Base-by-base conservation (phyloP, 1,140 invertebrate genomes). In the Paramacrobiotus metropolitanus region DNA sequence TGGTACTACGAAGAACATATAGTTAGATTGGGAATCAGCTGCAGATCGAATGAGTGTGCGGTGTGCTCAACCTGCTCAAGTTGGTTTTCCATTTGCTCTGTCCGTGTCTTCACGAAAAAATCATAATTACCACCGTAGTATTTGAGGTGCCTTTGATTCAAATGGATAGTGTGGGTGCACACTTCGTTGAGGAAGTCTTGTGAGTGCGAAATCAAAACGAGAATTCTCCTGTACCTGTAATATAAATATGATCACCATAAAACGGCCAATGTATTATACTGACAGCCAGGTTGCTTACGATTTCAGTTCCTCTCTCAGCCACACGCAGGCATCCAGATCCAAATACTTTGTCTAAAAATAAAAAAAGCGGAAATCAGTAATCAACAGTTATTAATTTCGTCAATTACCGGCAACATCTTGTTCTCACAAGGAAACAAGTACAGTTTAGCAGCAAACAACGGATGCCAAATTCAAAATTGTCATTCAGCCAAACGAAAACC, bases 151-250 rank as follows among this genome's bases (percentile, higher is more conserved):
- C 87, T 87, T 70, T 93, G 85, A 69, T 88, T 83, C 70, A 99
- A 81, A 74, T 98, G 92, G 67, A 98, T 84, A 61, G 97, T 96
- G 73, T 98, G 97, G 21, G 90, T 98, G 75, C 94, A 99, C 45
- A 99, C 90, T 63, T 93, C 93, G 74, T 99, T 99, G 63, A 99
- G 77, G 72, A 99, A 99, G 81, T 99, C 95, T 78, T 99, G 94
- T n/a, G 95, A 99, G 74, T 99, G 95, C 1, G 93, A 98, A 66
- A 98, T 92, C 59, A 99, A 82, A n/a, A 99, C 86, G 65, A 99
- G 76, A 74, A 97, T 97, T 68, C 92, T 79, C 74, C 94, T 95
- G 70, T 97, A 93, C 48, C 82, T 86, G 70, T 31, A 75, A 74
- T 66, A 66, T 66, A 68, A 65, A 29, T 60, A 44, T 45, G 61